A percentile compares a stretch with the other conserved stretches of the same genome.
These are phyloP conservation scores for Torymus tubicola DNA, from an alignment of 2,888 invertebrate genomes.

Conservation along the genomic window DNA sequence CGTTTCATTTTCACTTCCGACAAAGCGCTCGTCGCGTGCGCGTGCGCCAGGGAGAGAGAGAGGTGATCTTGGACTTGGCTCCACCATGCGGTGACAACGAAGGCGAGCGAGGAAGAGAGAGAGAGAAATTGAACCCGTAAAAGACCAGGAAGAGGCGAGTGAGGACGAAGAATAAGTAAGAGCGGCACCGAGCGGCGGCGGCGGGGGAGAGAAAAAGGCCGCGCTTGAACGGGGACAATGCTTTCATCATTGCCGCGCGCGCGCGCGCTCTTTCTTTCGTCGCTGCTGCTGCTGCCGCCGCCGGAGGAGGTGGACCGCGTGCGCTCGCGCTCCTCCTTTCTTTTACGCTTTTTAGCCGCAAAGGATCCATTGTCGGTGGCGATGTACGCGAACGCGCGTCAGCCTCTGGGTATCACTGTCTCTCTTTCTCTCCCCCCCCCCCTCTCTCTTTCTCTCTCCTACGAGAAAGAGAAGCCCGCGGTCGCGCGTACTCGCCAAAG, in stretches of 20 bases:
- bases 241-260: slow-evolving; percentile 76
- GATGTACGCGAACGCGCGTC: slow-evolving; percentile 69
- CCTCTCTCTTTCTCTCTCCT: no score
- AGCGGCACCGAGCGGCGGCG: not conserved
- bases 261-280: slow-evolving; percentile 68
- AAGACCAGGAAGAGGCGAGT: slow-evolving; percentile 43
- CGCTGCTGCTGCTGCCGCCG: slow-evolving; percentile 21
- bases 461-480: slow-evolving; percentile 17
- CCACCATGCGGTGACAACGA: slow-evolving; percentile 37
- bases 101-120: slow-evolving; percentile 60
- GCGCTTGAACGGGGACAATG: slow-evolving; percentile 74
- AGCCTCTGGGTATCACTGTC: slow-evolving; percentile 72
- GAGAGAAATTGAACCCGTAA: slow-evolving; percentile 61
- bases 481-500: not conserved
- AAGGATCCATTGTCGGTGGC: slow-evolving; percentile 74
- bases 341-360: slow-evolving; percentile 72
- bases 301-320: slow-evolving; percentile 44
- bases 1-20: slow-evolving; percentile 59
- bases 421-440: slow-evolving; percentile 20
- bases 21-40: slow-evolving; percentile 49
- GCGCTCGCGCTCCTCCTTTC: slow-evolving; percentile 60
- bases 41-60: not conserved
- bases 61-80: not conserved
- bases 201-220: slow-evolving; percentile 60
- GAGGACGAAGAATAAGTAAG: slow-evolving; percentile 37